These are phyloP conservation scores for Coboldia fuscipes DNA, from an alignment of 1,140 invertebrate species.

Conservation along the genomic window DNA sequence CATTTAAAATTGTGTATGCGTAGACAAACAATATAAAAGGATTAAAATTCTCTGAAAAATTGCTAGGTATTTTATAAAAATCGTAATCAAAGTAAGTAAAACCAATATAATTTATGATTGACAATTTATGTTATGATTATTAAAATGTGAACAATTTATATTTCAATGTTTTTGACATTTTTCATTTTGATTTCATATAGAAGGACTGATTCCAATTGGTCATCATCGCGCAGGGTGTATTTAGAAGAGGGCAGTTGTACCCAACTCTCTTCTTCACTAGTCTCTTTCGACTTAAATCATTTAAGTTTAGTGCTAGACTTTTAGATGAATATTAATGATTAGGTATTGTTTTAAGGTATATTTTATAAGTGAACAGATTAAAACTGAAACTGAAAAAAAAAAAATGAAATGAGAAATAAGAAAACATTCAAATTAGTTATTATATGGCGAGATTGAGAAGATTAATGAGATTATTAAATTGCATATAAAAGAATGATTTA, in stretches of 20 bases:
- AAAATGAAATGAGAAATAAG: background rate
- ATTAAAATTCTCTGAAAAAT: too few species aligned
- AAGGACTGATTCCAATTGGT: conserved; percentile 22
- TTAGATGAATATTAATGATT: background rate
- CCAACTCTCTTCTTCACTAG: conserved; percentile 19
- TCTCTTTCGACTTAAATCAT: conserved; percentile 1
- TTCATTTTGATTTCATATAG: too few species aligned
- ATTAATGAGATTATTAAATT: background rate
- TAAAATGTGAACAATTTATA: background rate
- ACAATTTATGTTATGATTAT: too few species aligned
- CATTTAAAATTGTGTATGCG: too few species aligned
- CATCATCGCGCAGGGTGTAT: conserved; percentile 22
- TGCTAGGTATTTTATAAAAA: background rate
- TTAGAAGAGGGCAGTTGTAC: conserved; percentile 19
- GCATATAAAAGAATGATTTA: background rate
- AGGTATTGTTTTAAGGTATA: background rate
- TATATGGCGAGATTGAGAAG: background rate
- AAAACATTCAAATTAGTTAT: background rate
- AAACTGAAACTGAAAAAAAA: background rate
- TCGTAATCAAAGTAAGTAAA: background rate
- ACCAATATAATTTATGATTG: conserved; percentile 3
- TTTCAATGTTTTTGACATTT: background rate
- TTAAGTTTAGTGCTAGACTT: background rate
- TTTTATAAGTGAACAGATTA: background rate
- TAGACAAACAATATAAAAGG: too few species aligned